Conservation (phyloP, 2,113 vertebrate genomes). For the Trinectes maculatus region DNA sequence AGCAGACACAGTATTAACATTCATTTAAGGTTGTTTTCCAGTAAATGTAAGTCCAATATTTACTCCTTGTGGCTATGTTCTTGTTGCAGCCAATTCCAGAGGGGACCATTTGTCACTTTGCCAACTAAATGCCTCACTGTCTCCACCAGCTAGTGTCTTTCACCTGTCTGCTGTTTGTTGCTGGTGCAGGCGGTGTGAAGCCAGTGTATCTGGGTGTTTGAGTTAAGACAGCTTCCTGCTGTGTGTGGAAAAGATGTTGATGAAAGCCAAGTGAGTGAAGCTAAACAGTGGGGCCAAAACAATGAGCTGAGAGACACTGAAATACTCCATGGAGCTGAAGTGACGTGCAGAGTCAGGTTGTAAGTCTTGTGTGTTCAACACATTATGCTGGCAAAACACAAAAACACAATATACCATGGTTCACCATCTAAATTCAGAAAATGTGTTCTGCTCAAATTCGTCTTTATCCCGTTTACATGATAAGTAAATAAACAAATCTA, state of each 20-base stretch:
- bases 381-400: no score
- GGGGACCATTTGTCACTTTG: background rate
- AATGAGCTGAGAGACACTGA: background rate
- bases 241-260: background rate
- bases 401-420: no score
- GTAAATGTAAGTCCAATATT: background rate
- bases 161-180: background rate
- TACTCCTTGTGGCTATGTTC: background rate
- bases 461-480: no score
- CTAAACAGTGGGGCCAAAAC: background rate
- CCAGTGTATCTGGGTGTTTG: background rate
- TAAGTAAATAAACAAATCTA: no score
- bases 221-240: background rate
- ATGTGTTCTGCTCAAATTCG: no score
- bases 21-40: background rate
- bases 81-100: background rate
- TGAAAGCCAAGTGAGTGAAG: background rate
- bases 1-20: background rate
- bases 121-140: background rate
- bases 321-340: background rate
- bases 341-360: background rate
- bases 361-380: no score
- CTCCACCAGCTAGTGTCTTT: background rate
- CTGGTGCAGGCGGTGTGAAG: background rate
- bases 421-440: no score